These are phyloP conservation scores for Scaptomyza tumidula DNA, from an alignment of 2,888 invertebrate species.

Conservation along the genomic window DNA sequence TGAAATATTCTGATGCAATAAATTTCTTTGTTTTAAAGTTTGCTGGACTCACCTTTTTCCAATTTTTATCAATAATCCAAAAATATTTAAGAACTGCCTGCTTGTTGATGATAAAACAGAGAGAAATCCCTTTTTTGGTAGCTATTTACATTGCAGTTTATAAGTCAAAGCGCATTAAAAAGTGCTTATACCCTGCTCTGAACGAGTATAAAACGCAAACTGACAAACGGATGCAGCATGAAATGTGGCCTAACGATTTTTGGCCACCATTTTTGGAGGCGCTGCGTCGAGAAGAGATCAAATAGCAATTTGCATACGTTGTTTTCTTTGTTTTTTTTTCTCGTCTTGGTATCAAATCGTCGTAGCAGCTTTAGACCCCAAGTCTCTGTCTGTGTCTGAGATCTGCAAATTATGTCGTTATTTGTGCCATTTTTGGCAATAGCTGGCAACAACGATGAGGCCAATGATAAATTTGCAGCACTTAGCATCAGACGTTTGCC, in stretches of 20 bases:
- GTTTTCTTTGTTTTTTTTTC: neutral
- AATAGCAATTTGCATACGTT: conserved; percentile 66
- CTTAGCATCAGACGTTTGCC: conserved; percentile 58
- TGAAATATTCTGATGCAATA: too few relatives aligned
- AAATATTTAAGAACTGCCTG: neutral
- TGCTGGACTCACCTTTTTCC: neutral
- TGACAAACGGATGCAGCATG: conserved; percentile 41
- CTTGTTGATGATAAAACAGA: too few relatives aligned
- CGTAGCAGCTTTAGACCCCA: neutral
- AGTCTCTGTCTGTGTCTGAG: conserved; percentile 28
- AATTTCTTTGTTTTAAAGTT: neutral
- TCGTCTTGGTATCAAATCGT: conserved; percentile 21
- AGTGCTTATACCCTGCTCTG: conserved; percentile 7
- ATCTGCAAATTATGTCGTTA: conserved; percentile 82
- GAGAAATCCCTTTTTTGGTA: neutral
- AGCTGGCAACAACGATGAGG: conserved; percentile 41
- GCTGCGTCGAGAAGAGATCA: conserved; percentile 35
- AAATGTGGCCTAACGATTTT: conserved; percentile 69
- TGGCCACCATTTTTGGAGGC: conserved; percentile 69
- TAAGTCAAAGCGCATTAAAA: neutral
- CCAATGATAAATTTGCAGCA: conserved; percentile 74
- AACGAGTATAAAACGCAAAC: conserved; percentile 1
- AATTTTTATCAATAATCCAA: neutral
- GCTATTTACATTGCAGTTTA: conserved; percentile 2
- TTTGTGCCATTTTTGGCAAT: conserved; percentile 81